Conservation (phyloP, 2,888 invertebrate genomes). For the Epirrhoe alternata region DNA sequence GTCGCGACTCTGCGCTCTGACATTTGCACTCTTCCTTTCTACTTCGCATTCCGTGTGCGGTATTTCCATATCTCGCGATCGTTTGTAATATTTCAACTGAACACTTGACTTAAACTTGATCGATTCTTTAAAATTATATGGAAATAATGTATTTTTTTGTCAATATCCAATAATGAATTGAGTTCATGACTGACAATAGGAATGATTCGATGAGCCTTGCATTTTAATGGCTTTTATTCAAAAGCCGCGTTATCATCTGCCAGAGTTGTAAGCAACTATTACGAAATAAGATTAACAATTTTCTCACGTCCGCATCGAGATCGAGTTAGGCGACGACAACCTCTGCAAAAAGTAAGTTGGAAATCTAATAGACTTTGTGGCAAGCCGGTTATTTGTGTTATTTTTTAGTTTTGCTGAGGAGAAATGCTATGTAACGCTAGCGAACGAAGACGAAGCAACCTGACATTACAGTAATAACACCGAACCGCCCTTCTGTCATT, state of each 20-base stretch:
- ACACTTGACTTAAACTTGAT: slow-evolving; percentile 1
- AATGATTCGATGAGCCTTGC: not conserved
- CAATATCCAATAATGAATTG: not conserved
- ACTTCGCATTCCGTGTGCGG: slow-evolving; percentile 60
- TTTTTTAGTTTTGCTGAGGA: slow-evolving; percentile 76
- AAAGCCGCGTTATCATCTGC: slow-evolving; percentile 60
- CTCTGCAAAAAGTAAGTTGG: slow-evolving; percentile 80
- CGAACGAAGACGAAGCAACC: slow-evolving; percentile 78
- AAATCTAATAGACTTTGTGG: slow-evolving; percentile 84
- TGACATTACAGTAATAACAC: slow-evolving; percentile 81
- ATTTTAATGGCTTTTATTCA: slow-evolving; percentile 60
- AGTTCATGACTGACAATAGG: not conserved
- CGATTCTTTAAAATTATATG: not conserved
- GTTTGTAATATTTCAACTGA: not conserved
- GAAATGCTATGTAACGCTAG: slow-evolving; percentile 79
- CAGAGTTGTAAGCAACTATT: slow-evolving; percentile 61
- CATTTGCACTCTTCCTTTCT: slow-evolving; percentile 83
- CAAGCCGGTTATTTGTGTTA: slow-evolving; percentile 79
- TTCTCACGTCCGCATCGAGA: slow-evolving; percentile 80
- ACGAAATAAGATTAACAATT: slow-evolving; percentile 77
- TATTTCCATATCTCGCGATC: slow-evolving; percentile 36
- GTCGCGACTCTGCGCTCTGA: slow-evolving; percentile 74
- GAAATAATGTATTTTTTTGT: not conserved
- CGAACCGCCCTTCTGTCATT: slow-evolving; percentile 81
- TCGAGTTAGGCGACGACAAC: slow-evolving; percentile 79